phyloP scores from a whole-genome alignment of 2,888 invertebrate genomes.

The Tipula helvola region DNA sequence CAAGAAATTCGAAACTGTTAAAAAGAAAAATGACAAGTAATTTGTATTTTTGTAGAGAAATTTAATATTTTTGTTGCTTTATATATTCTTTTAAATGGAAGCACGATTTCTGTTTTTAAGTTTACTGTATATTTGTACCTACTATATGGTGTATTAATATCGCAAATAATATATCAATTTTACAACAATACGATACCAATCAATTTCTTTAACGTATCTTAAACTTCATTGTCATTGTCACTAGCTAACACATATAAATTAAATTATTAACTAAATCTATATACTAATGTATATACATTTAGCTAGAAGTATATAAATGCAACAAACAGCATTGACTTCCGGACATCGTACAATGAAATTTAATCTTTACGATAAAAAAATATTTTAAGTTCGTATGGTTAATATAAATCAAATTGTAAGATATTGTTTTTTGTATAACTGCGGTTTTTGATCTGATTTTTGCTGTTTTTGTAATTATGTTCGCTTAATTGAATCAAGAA shows the following conservation, averaged over 20 bases:
- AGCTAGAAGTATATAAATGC: neutral
- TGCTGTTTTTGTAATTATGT: neutral
- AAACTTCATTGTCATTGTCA: neutral
- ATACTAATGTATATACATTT: neutral
- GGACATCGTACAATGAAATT: neutral
- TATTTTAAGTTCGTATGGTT: neutral
- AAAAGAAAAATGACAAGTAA: neutral
- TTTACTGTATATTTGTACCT: neutral
- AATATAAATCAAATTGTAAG: neutral
- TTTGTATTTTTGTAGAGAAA: neutral
- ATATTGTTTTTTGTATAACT: neutral
- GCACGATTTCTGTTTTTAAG: neutral
- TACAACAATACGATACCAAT: neutral
- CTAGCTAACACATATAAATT: neutral
- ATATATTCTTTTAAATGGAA: neutral
- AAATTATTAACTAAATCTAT: neutral
- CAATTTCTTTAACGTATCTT: neutral
- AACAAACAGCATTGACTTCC: neutral
- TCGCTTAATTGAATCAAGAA: neutral
- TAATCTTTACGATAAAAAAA: neutral
- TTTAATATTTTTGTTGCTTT: neutral
- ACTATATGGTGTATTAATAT: neutral
- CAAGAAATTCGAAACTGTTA: neutral
- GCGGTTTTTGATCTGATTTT: neutral
- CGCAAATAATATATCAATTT: neutral